Base-by-base conservation (phyloP, 2,888 invertebrate genomes). In the Lochmaea capreae region DNA sequence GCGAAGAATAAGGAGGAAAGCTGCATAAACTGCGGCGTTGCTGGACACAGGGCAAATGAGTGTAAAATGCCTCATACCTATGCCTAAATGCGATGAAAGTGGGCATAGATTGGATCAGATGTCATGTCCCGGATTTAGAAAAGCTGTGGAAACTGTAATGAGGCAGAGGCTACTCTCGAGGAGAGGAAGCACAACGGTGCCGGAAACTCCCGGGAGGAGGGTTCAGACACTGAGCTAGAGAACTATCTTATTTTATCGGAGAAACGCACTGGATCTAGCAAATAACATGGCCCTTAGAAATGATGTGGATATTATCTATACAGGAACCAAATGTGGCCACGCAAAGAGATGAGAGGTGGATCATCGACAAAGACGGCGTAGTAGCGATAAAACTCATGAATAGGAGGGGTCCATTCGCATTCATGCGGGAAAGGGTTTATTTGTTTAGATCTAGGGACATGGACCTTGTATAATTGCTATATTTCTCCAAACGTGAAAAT, bases 401-500 rank as follows among this genome's bases (percentile, higher is more conserved):
- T 26, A n/a, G 62, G 8, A 69, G 69, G 61, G 10, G 18, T 59
- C 14, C 22, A 61, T 9, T 59, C 22, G 2, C 62, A 69, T n/a
- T 22, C 26, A 26, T 26, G 3, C 11, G 4, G 43, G 6, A 70
- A 63, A 11, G 54, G 54, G 1, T 57, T 39, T 52, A 57, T 63
- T 3, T 39, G 54, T 18, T 52, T 70, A 1, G 18, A 63, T 12
- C 49, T 70, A 16, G 39, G 6, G 9, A 39, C 46, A 4, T 70
- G 69, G 63, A 8, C 54, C n/a, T 16, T 70, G 8, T 70, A 70
- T 39, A 70, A 70, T 18, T 70, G 69, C 12, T 70, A 70, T 54
- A 26, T 70, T 9, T 70, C 63, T 8, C 69, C 69, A 11, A 63
- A 70, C 63, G 62, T 70, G 9, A 4, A n/a, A 11, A 6, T 63